These are phyloP conservation scores for Tanytarsus gracilentus DNA, from an alignment of 2,888 invertebrate genomes.

Conservation along the genomic window DNA sequence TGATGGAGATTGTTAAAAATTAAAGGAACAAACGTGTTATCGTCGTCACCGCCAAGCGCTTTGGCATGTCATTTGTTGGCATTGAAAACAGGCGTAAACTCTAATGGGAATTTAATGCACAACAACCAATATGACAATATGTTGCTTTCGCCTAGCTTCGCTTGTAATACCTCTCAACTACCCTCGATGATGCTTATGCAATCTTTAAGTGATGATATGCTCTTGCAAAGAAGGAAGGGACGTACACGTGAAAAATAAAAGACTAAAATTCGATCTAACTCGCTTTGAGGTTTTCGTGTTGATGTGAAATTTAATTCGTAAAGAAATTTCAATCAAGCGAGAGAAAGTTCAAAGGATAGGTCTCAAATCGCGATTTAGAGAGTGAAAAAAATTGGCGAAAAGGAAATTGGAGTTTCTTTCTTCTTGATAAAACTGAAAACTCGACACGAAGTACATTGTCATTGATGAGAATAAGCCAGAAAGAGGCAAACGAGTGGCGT, in stretches of 20 bases:
- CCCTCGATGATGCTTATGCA: constrained; percentile 18
- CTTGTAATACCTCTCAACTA: constrained; percentile 22
- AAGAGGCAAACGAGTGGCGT: no score
- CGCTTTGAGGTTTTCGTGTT: not conserved
- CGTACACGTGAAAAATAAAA: no score
- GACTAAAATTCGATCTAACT: not conserved
- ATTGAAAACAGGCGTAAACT: constrained; percentile 13
- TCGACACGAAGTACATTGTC: not conserved
- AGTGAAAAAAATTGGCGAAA: constrained; percentile 6
- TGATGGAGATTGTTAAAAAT: not conserved
- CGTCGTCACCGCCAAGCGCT: constrained; percentile 15
- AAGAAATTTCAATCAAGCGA: not conserved
- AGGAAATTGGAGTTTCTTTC: constrained; percentile 24
- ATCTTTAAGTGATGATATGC: constrained; percentile 2
- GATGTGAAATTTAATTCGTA: not conserved
- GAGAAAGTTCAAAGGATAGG: not conserved
- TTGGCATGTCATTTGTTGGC: constrained; percentile 11
- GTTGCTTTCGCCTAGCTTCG: constrained; percentile 9
- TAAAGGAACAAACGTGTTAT: not conserved
- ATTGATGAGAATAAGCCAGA: no score
- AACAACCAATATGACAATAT: constrained; percentile 25
- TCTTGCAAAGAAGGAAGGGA: not conserved
- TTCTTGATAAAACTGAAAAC: constrained; percentile 5
- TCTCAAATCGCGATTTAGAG: not conserved
- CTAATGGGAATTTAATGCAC: constrained; percentile 29